Base-by-base conservation (phyloP, 1,140 invertebrate genomes). In the Himalopsyche phryganea region DNA sequence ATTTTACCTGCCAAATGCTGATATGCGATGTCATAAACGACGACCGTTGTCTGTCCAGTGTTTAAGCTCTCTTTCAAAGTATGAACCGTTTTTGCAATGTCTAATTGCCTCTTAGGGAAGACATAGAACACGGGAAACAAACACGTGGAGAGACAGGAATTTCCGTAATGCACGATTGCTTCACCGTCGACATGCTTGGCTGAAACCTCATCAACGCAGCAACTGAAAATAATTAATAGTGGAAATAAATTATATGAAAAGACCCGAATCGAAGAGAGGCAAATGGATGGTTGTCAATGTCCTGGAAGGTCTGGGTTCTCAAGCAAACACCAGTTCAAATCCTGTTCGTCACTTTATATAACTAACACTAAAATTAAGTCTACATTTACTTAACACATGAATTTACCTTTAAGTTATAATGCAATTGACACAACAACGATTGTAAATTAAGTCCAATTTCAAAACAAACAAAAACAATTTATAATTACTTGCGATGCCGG, bases 191-290 rank as follows among this genome's bases (percentile, higher is more conserved):
- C 81, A 75, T 97, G 94, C 70, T 90, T 84, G 4, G 92, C 91
- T 36, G 92, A 87, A 32, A 95, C 84, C 74, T 94, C 91, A 77
- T 98, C 94, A 5, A 95, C 86, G 76, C 94, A 98, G 72, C 94
- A 98, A 73, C 92, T 88, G 67, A 60, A 80, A 76, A 59, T n/a
- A n/a, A n/a, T n/a, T n/a, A n/a, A n/a, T n/a, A 63, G 45, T 45
- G n/a, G 23, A 53, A 20, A 32, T 46, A 41, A 54, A 58, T 13
- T 9, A 35, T 36, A n/a, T n/a, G n/a, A n/a, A n/a, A n/a, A n/a
- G n/a, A n/a, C n/a, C n/a, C n/a, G n/a, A n/a, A n/a, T n/a, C n/a
- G n/a, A n/a, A n/a, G n/a, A n/a, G n/a, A n/a, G n/a, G n/a, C n/a
- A n/a, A n/a, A n/a, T n/a, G n/a, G n/a, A n/a, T n/a, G n/a, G n/a